A percentile compares a stretch with the other conserved stretches of the same genome.
Conservation (phyloP, 2,888 invertebrate genomes). For the Biston stratarius region DNA sequence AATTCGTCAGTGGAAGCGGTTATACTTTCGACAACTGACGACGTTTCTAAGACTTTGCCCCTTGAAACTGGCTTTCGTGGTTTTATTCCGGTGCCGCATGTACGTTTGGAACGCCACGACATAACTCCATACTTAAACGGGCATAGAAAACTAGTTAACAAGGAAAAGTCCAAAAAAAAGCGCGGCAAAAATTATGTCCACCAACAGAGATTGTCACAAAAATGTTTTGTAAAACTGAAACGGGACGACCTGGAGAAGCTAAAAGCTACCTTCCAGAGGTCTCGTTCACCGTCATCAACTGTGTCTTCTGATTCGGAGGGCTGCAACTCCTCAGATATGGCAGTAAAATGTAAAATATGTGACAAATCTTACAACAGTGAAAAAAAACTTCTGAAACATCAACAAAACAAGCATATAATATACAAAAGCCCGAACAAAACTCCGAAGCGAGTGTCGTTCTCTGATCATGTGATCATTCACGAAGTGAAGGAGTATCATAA, state of each 20-base stretch:
- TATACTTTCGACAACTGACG: conserved; percentile 34
- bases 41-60: conserved; percentile 50
- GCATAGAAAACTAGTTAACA: not conserved
- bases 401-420: conserved; percentile 71
- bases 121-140: conserved; percentile 60
- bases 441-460: conserved; percentile 74
- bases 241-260: conserved; percentile 61
- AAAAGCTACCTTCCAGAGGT: conserved; percentile 42
- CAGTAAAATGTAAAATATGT: conserved; percentile 71
- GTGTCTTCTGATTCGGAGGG: conserved; percentile 52
- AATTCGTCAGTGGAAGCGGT: conserved; percentile 39
- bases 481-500: conserved; percentile 72
- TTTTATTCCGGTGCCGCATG: conserved; percentile 62
- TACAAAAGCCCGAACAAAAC: conserved; percentile 55
- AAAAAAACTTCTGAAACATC: conserved; percentile 68
- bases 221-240: conserved; percentile 60
- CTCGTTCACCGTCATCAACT: conserved; percentile 8
- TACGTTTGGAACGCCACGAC: conserved; percentile 61
- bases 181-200: conserved; percentile 30
- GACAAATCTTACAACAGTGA: conserved; percentile 66
- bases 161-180: not conserved
- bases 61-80: conserved; percentile 59
- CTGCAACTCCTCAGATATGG: conserved; percentile 48
- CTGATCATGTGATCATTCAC: conserved; percentile 73
- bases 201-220: conserved; percentile 44